Conservation (phyloP, 2,888 invertebrate genomes). For the Agriotes lineatus region DNA sequence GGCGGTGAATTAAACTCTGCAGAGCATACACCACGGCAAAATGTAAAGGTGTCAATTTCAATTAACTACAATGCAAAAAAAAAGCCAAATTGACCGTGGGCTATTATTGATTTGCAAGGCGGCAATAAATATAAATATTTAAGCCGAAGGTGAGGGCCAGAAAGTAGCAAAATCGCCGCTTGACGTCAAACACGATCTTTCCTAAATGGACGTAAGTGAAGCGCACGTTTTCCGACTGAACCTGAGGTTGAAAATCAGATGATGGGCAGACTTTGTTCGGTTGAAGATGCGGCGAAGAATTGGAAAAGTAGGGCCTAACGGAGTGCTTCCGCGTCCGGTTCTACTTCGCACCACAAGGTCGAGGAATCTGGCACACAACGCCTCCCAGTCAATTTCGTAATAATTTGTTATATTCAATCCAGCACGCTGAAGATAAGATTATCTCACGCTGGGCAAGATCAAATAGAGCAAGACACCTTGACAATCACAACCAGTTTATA, state of each 20-base stretch:
- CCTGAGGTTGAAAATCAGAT: no score
- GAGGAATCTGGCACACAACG: conserved; percentile 27
- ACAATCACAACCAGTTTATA: no score
- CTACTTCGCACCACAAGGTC: conserved; percentile 28
- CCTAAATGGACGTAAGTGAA: background rate
- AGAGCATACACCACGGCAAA: background rate
- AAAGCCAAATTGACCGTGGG: background rate
- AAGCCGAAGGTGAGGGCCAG: conserved; percentile 17
- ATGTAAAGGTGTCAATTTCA: background rate
- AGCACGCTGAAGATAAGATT: background rate
- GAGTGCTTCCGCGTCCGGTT: conserved; percentile 21
- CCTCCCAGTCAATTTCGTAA: conserved; percentile 18
- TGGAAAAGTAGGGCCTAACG: conserved; percentile 27
- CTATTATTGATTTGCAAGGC: background rate
- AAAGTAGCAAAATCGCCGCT: background rate
- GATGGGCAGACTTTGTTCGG: no score
- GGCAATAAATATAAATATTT: background rate
- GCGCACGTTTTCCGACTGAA: no score
- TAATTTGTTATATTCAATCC: background rate
- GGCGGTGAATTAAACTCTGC: background rate
- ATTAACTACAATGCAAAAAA: background rate
- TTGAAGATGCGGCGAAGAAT: background rate
- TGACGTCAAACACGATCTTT: conserved; percentile 19
- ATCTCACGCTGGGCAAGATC: background rate
- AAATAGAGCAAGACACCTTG: no score